Base-by-base conservation (phyloP, 1,140 invertebrate genomes). In the Apolygus lucorum region DNA sequence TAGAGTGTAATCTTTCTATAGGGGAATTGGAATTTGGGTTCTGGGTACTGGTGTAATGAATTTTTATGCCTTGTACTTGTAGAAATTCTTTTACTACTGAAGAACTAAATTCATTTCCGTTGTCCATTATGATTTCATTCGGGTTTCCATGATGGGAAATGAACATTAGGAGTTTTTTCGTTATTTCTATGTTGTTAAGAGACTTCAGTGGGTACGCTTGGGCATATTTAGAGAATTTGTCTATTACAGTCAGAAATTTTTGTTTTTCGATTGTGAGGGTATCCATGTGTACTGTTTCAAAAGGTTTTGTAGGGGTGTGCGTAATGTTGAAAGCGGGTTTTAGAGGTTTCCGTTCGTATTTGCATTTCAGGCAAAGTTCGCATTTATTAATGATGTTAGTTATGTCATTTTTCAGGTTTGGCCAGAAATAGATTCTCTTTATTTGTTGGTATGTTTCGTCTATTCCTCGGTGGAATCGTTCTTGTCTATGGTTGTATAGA, bases 271-370 rank as follows among this genome's bases (percentile, higher is more conserved):
- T 73, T n/a, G 68, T 73, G 29, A 76, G 74, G 25, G 70, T 71
- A 63, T 77, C 76, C 11, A 75, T 70, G 34, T 78, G 74, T n/a
- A 77, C 54, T 24, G 75, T 75, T 59, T 77, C 73, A 59, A 78
- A 71, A n/a, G 76, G 75, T 74, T 74, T 75, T 27, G 4, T 52
- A 28, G 69, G 71, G n/a, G 70, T 75, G 28, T 74, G 73, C 28
- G 75, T 75, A 34, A 73, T 21, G 71, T 62, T 62, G 54, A 62
- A 62, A 25, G 22, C 66, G 66, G 74, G 54, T 70, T 76, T 75
- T 8, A 67, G 68, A n/a, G 75, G 76, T n/a, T n/a, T n/a, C n/a
- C n/a, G n/a, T n/a, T n/a, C n/a, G n/a, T n/a, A n/a, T n/a, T n/a
- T n/a, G n/a, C n/a, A n/a, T n/a, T n/a, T n/a, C n/a, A n/a, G n/a